Conservation (phyloP, 1,140 invertebrate species). For the Neomicropteryx cornuta region DNA sequence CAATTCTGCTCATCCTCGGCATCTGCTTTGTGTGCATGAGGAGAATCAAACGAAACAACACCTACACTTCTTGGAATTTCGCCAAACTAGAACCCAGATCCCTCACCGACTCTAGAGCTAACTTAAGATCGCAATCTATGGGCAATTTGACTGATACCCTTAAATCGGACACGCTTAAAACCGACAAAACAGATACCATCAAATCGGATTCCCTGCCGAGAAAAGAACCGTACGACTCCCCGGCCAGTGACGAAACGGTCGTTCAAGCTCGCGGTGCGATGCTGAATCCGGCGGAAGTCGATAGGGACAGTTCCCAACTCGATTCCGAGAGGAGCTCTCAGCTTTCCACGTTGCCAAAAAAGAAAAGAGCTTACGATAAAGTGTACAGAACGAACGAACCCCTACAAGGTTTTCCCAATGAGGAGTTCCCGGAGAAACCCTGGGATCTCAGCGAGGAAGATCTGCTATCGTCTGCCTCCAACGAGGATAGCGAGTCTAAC, state of each 20-base stretch:
- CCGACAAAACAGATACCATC: conserved; percentile 14
- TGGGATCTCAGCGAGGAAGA: conserved; percentile 63
- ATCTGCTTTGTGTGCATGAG: conserved; percentile 51
- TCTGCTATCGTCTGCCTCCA: conserved; percentile 40
- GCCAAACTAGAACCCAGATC: conserved; percentile 34
- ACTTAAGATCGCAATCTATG: conserved; percentile 38
- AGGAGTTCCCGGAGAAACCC: conserved; percentile 68
- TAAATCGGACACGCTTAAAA: conserved; percentile 30
- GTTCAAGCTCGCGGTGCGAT: conserved; percentile 18
- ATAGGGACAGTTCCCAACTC: no score
- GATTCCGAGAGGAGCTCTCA: no score
- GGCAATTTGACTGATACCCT: conserved; percentile 38
- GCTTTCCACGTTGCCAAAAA: conserved; percentile 37
- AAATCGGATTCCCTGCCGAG: conserved; percentile 20
- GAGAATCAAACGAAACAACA: conserved; percentile 31
- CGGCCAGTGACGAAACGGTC: conserved; percentile 20
- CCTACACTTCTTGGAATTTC: conserved; percentile 20
- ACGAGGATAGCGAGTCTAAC: conserved; percentile 45
- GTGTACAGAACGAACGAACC: conserved; percentile 75
- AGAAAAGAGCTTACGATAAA: conserved; percentile 60
- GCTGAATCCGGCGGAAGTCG: conserved; percentile 27
- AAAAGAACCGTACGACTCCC: no score
- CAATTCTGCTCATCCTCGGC: conserved; percentile 58
- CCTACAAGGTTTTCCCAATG: conserved; percentile 57
- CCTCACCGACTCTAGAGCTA: conserved; percentile 42